Base-by-base conservation (phyloP, 1,140 invertebrate genomes). In the Hormaphis cornu region DNA sequence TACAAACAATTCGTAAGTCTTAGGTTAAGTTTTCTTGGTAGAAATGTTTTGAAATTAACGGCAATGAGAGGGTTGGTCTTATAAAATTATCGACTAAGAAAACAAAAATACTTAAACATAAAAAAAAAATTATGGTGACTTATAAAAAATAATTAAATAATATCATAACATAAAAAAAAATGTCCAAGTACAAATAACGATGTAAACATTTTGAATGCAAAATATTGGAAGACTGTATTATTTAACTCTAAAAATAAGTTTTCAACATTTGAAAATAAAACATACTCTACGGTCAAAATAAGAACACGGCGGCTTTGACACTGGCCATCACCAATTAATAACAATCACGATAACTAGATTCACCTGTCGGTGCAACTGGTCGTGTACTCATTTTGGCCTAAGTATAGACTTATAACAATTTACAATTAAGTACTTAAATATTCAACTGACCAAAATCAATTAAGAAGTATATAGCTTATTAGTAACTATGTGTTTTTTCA, bases 71-170 rank as follows among this genome's bases (percentile, higher is more conserved):
- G 20, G 14, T 56, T 35, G 18, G 9, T 16, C 20, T 37, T 24
- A 37, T 56, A 37, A 22, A 10, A 56, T 37, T 56, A 56, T n/a
- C n/a, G n/a, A n/a, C n/a, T n/a, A n/a, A n/a, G n/a, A n/a, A n/a
- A 56, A 33, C 30, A 35, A 37, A 56, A 9, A n/a, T n/a, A n/a
- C n/a, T n/a, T n/a, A n/a, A 20, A 35, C 22, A 56, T 3, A 56
- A 33, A 56, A 37, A 20, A 56, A 37, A 37, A 5, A n/a, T 12
- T 44, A 50, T 70, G 28, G 22, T 50, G 28, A 37, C 40, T 66
- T 35, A 56, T 20, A 56, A 35, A 56, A 56, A 56, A 56, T 37
- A 35, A 37, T 37, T n/a, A n/a, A 56, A 33, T 33, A 33, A 33
- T 33, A 9, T 6, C 9, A 33, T 6, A 33, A 6, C 4, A 6